phyloP scores from a whole-genome alignment of 30 jellyfish, hydroid and myxozoan genomes.

The Chironex yamaguchii region DNA sequence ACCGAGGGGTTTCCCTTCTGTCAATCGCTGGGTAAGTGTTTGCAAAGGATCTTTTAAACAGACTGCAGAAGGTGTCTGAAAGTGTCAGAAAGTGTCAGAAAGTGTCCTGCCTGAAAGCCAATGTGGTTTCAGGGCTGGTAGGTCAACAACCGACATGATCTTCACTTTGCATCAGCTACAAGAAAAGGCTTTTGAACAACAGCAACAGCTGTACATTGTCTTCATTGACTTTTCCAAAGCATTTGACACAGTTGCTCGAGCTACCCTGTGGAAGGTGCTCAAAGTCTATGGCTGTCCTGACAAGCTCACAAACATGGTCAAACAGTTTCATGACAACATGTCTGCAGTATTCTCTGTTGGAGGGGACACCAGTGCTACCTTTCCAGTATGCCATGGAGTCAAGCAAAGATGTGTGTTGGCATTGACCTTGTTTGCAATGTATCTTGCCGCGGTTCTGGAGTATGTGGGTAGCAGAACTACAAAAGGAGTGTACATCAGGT shows the following conservation, averaged over 20 bases:
- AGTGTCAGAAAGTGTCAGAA: no score
- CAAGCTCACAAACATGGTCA: neutral
- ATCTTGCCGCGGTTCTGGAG: neutral
- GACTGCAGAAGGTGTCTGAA: no score
- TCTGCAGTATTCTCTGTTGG: neutral
- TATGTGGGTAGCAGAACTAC: neutral
- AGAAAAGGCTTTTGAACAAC: conserved; percentile 18
- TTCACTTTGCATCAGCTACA: conserved; percentile 39
- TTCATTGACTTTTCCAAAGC: conserved; percentile 43
- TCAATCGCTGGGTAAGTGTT: no score
- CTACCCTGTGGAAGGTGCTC: neutral
- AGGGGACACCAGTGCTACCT: neutral
- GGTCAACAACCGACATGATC: conserved; percentile 42
- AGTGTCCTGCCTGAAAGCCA: conserved; percentile 28
- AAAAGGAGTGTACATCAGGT: conserved; percentile 8
- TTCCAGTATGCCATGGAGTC: conserved; percentile 9
- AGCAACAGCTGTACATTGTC: neutral
- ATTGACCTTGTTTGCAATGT: conserved; percentile 7
- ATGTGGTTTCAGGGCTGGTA: conserved; percentile 26
- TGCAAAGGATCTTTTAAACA: no score
- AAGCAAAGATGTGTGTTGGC: conserved; percentile 38
- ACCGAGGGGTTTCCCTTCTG: no score
- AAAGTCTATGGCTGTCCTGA: conserved; percentile 2
- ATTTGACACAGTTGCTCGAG: neutral
- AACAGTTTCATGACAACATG: conserved; percentile 21